Evolutionary conservation across 1,140 invertebrate genomes (phyloP).

Genomic region (Himalopsyche phryganea): DNA sequence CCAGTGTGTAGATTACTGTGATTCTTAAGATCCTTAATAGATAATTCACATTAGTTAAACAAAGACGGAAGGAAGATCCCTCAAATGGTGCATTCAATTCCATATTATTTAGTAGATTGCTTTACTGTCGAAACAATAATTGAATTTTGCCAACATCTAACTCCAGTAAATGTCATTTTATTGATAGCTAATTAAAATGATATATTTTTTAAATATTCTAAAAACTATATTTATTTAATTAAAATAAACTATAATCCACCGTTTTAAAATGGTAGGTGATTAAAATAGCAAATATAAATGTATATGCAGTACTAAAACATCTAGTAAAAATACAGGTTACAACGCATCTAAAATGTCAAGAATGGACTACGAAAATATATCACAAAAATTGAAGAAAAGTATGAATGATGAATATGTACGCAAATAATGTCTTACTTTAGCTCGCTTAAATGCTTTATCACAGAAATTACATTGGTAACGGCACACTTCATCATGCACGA

Average conservation of each 20-base stretch:
- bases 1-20: conserved; percentile 34
- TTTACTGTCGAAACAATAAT: too few relatives aligned
- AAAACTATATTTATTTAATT: too few relatives aligned
- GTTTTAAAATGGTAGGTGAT: too few relatives aligned
- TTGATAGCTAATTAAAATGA: too few relatives aligned
- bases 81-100: background rate
- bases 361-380: background rate
- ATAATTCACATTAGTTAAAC: background rate
- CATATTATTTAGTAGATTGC: too few relatives aligned
- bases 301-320: too few relatives aligned
- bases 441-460: conserved; percentile 32
- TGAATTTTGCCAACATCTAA: too few relatives aligned
- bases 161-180: too few relatives aligned
- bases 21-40: conserved; percentile 32
- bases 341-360: background rate
- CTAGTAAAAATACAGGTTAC: too few relatives aligned
- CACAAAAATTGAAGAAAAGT: background rate
- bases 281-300: too few relatives aligned
- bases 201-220: too few relatives aligned
- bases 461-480: conserved; percentile 33
- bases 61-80: background rate
- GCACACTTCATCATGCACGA: conserved; percentile 41
- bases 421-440: conserved; percentile 18
- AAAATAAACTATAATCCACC: too few relatives aligned
- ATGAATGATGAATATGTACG: background rate